Conservation (phyloP, 2,113 vertebrate genomes). For the Epinephelus fuscoguttatus region DNA sequence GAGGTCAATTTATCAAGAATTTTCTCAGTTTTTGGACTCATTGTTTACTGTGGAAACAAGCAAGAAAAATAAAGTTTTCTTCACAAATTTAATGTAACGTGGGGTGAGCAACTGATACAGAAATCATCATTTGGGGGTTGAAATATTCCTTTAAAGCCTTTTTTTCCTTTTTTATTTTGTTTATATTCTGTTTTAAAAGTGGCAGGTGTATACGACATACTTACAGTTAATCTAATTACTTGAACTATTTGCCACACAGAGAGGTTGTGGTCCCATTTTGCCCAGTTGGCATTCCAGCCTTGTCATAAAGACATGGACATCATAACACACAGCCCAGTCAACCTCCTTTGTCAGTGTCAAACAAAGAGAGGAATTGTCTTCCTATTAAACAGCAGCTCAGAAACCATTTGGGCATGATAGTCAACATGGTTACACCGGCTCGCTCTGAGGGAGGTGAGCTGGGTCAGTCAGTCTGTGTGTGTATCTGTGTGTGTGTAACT, state of each 20-base stretch:
- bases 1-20: too few species aligned
- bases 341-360: slow-evolving; percentile 13
- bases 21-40: too few species aligned
- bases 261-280: not conserved
- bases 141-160: not conserved
- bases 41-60: too few species aligned
- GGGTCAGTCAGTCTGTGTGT: slow-evolving; percentile 29
- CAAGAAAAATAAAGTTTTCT: too few species aligned
- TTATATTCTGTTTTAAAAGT: not conserved
- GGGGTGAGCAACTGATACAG: too few species aligned
- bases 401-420: slow-evolving; percentile 14
- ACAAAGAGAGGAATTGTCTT: slow-evolving; percentile 23
- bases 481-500: not conserved
- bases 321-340: not conserved
- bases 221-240: not conserved
- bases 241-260: not conserved
- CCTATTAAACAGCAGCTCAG: slow-evolving; percentile 22
- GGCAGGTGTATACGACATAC: not conserved
- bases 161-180: not conserved
- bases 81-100: too few species aligned
- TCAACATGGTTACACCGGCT: not conserved
- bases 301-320: slow-evolving; percentile 5
- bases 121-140: too few species aligned
- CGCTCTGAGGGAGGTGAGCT: slow-evolving; percentile 10
- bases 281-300: not conserved